Conservation (phyloP, 2,797 vertebrate species). For the Capromys pilorides region DNA sequence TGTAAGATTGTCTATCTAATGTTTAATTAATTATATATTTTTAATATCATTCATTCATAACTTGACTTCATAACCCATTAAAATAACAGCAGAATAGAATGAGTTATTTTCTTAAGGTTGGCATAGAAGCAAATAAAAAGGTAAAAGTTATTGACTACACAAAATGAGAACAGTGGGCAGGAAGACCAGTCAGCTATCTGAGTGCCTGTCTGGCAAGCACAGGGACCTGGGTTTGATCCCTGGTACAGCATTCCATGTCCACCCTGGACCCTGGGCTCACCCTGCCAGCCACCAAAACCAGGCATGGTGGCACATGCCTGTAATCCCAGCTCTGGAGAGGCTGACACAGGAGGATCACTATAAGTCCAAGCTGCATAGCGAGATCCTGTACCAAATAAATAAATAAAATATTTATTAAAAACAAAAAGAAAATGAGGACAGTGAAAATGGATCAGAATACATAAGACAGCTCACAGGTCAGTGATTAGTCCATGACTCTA, state of each 20-base stretch:
- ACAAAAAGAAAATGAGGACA: not conserved
- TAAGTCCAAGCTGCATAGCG: too few species aligned
- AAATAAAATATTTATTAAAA: too few species aligned
- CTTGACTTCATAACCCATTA: constrained; percentile 24
- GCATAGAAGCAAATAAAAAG: constrained; percentile 2
- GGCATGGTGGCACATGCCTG: too few species aligned
- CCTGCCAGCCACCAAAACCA: too few species aligned
- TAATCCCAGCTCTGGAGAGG: too few species aligned
- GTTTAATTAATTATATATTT: not conserved
- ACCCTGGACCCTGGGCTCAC: too few species aligned
- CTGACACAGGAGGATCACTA: too few species aligned
- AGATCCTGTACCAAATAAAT: too few species aligned
- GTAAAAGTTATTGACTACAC: not conserved
- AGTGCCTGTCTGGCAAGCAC: too few species aligned
- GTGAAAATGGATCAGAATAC: not conserved
- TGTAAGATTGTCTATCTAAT: not conserved
- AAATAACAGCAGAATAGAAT: not conserved
- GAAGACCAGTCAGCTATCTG: too few species aligned
- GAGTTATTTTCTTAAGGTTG: not conserved
- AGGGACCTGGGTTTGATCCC: too few species aligned
- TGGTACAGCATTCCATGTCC: too few species aligned
- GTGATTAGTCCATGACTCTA: not conserved
- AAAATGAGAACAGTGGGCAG: not conserved
- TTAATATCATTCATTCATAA: constrained; percentile 16
- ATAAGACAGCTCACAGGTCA: not conserved